Conservation (phyloP, 2,797 vertebrate genomes). For the Melanotaenia pygmaea region DNA sequence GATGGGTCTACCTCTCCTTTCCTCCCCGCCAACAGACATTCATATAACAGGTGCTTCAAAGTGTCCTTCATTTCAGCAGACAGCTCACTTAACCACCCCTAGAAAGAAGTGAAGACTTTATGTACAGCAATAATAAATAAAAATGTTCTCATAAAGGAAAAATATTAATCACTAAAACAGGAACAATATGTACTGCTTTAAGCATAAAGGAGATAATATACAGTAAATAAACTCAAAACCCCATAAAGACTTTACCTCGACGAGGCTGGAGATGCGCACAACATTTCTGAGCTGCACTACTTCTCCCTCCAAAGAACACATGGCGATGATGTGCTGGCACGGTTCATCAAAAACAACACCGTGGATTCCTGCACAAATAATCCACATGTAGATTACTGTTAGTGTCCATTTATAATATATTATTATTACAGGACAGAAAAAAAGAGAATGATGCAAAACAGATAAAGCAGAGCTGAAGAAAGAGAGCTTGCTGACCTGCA, state of each 20-base stretch:
- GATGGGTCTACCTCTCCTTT: conserved; percentile 90
- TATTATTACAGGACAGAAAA: background rate
- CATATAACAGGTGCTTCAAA: conserved; percentile 87
- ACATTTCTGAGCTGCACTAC: conserved; percentile 89
- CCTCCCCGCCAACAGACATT: conserved; percentile 87
- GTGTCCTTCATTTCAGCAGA: conserved; percentile 95
- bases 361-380: conserved; percentile 87
- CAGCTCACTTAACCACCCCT: conserved; percentile 92
- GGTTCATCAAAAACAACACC: conserved; percentile 93
- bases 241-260: conserved; percentile 87
- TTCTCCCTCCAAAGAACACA: conserved; percentile 96
- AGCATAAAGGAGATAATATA: background rate
- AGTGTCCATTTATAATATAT: background rate
- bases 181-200: background rate
- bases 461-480: background rate
- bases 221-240: background rate
- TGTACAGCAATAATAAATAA: conserved; percentile 2
- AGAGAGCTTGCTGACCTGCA: conserved; percentile 83
- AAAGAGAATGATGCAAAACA: background rate
- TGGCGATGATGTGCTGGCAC: conserved; percentile 90
- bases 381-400: conserved; percentile 10
- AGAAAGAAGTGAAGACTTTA: conserved; percentile 17
- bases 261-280: conserved; percentile 89
- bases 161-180: background rate
- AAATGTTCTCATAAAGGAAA: background rate